These are phyloP conservation scores for Erithacus rubecula DNA, from an alignment of 2,797 vertebrate genomes.

Conservation along the genomic window DNA sequence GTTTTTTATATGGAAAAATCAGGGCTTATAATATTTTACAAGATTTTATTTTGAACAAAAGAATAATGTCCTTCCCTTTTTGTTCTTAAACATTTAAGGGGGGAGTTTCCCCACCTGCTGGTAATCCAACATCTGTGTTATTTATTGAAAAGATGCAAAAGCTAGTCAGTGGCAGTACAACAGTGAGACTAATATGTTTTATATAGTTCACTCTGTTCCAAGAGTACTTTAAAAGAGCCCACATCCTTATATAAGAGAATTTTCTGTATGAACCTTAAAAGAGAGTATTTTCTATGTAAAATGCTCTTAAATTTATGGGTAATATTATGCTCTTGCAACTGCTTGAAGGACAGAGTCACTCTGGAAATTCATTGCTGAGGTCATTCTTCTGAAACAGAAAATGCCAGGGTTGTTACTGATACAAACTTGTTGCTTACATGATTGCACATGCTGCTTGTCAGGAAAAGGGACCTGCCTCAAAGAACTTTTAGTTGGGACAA, in stretches of 20 bases:
- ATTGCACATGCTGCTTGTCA: neutral
- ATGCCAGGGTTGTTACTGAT: neutral
- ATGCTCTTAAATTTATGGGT: neutral
- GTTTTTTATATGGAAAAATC: neutral
- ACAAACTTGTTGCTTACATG: neutral
- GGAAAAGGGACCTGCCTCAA: neutral
- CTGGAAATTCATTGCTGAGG: neutral
- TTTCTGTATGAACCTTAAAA: neutral
- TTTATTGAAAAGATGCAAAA: neutral
- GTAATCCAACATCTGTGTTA: neutral
- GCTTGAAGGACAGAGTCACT: neutral
- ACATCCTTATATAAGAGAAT: neutral
- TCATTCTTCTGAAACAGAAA: slow-evolving; percentile 1
- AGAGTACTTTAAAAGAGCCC: neutral
- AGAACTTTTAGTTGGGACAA: neutral
- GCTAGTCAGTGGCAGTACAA: neutral
- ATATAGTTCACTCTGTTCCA: neutral
- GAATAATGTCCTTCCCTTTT: neutral
- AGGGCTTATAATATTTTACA: neutral
- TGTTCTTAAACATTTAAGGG: neutral
- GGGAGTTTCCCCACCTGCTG: neutral
- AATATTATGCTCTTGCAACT: neutral
- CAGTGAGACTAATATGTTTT: neutral
- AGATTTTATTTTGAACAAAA: neutral
- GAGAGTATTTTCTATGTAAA: neutral